Evolutionary conservation across 2,888 invertebrate genomes (phyloP), one percentile per base, ranked within the genome.

Genomic region (Molorchus minor): DNA sequence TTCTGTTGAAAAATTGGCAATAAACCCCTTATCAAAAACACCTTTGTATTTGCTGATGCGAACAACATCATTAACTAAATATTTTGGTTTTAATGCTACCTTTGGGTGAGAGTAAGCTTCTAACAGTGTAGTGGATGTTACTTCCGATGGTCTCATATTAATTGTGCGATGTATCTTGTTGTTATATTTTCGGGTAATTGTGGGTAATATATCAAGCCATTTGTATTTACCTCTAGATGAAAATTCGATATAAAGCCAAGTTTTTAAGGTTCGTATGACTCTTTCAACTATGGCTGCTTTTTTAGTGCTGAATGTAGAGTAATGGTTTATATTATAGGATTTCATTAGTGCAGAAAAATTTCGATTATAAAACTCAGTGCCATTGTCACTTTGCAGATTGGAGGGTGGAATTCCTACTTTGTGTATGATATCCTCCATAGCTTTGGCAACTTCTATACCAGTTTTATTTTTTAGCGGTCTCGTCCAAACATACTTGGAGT

Each of bases 381-480:
- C n/a, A n/a, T n/a, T n/a, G n/a, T 77, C 76, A 0, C 73, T 68
- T 65, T 76, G 75, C 15, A 73, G 38, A 68, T 75, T 53, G 8
- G 29, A 33, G 40, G 13, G 54, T 51, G 29, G n/a, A n/a, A 33
- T 25, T 35, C 2, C 33, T n/a, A 16, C 25, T 8, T 46, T 21
- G 1, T 10, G 12, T 20, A 43, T 8, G 12, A 53, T 30, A 1
- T 60, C 53, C 25, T 53, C 43, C 62, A 74, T 67, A 16, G 62
- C 70, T 20, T 55, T 35, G 10, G 62, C 58, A 5, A 77, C 71
- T 55, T 75, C 72, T 38, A 59, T 49, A 15, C 58, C 75, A 51
- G 53, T 67, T 71, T 79, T 79, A 10, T 60, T 70, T 68, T 78
- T 79, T 4, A 78, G 33, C 2, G 77, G 74, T 1, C n/a, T 8